phyloP scores from a whole-genome alignment of 2,797 vertebrate species.

The Phalloptychus januarius region DNA sequence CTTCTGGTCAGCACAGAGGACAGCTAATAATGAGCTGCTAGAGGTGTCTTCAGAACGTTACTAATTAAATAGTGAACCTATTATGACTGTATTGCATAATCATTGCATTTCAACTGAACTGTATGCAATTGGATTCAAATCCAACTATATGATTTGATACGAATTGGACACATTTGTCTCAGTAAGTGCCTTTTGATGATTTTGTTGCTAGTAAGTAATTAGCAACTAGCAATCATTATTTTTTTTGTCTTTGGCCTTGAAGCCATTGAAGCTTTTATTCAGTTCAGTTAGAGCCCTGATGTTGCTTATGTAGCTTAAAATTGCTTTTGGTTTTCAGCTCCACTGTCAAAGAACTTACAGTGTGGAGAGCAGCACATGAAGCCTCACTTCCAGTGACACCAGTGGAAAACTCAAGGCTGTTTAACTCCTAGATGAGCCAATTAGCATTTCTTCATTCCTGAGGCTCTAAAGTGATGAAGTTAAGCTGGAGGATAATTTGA shows the following conservation, averaged over 20 bases:
- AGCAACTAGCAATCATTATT: too few species aligned
- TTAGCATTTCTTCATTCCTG: not conserved
- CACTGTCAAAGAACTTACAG: not conserved
- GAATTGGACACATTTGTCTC: not conserved
- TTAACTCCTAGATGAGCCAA: not conserved
- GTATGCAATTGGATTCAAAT: not conserved
- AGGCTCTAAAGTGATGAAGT: slow-evolving; percentile 30
- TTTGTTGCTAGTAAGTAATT: not conserved
- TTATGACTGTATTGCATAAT: not conserved
- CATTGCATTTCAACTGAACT: not conserved
- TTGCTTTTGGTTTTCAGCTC: not conserved
- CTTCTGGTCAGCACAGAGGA: not conserved
- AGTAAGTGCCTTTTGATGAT: not conserved
- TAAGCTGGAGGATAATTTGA: slow-evolving; percentile 10
- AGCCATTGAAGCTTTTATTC: not conserved
- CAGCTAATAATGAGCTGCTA: not conserved
- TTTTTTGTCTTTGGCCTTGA: not conserved
- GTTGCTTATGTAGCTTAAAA: not conserved
- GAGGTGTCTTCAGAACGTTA: not conserved
- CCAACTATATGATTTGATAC: not conserved
- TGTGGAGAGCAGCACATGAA: not conserved
- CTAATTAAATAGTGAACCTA: not conserved
- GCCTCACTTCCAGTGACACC: not conserved
- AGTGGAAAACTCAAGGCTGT: not conserved
- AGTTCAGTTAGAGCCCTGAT: not conserved